Conservation (phyloP, 1,140 invertebrate species). For the Cataglyphis hispanica region DNA sequence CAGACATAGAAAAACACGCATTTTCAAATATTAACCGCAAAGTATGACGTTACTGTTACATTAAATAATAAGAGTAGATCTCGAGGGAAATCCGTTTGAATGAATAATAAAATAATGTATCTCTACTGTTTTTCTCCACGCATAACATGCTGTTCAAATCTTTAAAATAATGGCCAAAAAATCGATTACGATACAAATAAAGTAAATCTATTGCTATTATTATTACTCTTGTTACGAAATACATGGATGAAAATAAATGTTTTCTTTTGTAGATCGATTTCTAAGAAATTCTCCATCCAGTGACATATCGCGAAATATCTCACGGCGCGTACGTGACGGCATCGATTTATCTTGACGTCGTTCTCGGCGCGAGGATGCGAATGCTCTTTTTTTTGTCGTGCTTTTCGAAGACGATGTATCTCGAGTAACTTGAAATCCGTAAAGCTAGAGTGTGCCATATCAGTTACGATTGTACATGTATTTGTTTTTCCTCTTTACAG, state of each 20-base stretch:
- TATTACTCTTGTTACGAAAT: background rate
- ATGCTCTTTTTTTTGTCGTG: background rate
- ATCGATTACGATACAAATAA: background rate
- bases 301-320: background rate
- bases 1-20: too few species aligned
- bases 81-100: too few species aligned
- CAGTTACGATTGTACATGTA: background rate
- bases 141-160: too few species aligned
- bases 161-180: background rate
- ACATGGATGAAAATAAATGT: background rate
- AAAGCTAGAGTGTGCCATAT: background rate
- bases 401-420: background rate
- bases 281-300: slow-evolving; percentile 67
- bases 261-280: background rate
- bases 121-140: too few species aligned
- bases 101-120: too few species aligned
- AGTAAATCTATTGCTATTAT: background rate
- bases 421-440: background rate
- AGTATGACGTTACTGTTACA: too few species aligned
- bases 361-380: background rate
- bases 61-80: too few species aligned
- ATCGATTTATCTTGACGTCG: background rate
- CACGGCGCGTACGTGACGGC: background rate
- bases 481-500: background rate
- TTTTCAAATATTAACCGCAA: too few species aligned